Conservation (phyloP, 2,797 vertebrate genomes). For the Danio choprae region DNA sequence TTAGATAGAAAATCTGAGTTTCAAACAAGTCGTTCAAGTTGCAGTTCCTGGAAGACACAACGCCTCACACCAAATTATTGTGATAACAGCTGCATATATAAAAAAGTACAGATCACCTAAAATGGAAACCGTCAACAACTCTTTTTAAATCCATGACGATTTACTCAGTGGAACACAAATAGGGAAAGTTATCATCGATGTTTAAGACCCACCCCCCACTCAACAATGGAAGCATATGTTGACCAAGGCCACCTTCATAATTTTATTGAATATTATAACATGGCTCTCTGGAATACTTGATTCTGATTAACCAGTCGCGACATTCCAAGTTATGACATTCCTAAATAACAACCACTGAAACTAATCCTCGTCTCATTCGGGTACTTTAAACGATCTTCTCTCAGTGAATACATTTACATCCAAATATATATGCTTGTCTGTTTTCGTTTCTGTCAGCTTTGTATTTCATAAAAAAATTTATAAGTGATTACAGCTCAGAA, state of each 20-base stretch:
- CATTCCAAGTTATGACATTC: no score
- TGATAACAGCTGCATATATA: neutral
- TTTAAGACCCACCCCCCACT: neutral
- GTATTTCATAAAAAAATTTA: no score
- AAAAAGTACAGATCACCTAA: neutral
- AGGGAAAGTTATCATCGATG: neutral
- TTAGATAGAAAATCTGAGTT: neutral
- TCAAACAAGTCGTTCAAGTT: neutral
- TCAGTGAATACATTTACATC: no score
- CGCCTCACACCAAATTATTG: neutral
- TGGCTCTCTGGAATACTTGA: no score
- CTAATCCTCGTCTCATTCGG: no score
- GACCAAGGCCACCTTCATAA: neutral
- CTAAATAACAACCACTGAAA: no score
- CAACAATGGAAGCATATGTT: neutral
- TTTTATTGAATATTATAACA: no score
- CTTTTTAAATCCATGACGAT: neutral
- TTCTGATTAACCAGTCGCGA: no score
- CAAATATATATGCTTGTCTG: no score
- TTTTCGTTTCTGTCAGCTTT: no score
- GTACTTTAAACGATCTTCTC: no score
- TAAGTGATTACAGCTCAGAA: no score
- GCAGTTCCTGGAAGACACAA: slow-evolving; percentile 3
- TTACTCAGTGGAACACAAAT: neutral
- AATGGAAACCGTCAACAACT: slow-evolving; percentile 4